A percentile compares a stretch with the other conserved stretches of the same genome.
These are phyloP conservation scores for Mythimna loreyi DNA, from an alignment of 2,888 invertebrate genomes.

Conservation along the genomic window DNA sequence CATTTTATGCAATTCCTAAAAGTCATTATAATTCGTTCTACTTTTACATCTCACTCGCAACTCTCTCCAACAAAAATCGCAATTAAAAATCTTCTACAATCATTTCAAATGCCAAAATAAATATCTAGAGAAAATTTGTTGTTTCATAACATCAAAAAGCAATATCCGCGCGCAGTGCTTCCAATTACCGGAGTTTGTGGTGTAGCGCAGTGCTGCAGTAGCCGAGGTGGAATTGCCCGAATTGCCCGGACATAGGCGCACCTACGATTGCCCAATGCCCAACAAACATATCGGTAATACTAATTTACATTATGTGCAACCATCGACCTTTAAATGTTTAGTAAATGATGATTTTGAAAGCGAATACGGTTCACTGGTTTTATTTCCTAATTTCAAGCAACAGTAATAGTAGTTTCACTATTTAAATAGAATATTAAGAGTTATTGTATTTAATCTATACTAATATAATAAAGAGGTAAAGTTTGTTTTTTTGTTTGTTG, in stretches of 20 bases:
- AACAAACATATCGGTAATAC: constrained; percentile 54
- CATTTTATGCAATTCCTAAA: neutral
- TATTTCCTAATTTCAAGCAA: constrained; percentile 27
- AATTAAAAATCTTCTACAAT: neutral
- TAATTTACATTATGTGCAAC: constrained; percentile 51
- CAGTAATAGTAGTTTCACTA: neutral
- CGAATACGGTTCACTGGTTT: constrained; percentile 19
- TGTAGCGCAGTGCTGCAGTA: constrained; percentile 69
- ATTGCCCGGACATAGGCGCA: constrained; percentile 63
- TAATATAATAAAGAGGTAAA: too few species aligned
- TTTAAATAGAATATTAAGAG: constrained; percentile 13
- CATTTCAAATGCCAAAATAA: constrained; percentile 30
- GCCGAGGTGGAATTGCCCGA: constrained; percentile 75
- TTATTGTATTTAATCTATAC: neutral
- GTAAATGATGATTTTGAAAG: constrained; percentile 44
- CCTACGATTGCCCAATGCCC: constrained; percentile 41
- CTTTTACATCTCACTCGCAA: neutral
- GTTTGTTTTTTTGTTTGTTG: too few species aligned
- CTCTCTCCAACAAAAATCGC: neutral
- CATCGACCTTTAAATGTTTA: constrained; percentile 36
- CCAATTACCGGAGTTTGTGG: constrained; percentile 80
- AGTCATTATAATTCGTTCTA: neutral
- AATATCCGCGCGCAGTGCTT: constrained; percentile 75
- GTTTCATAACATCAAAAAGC: constrained; percentile 75
- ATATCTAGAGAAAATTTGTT: constrained; percentile 57